Base-by-base conservation (phyloP, 2,888 invertebrate genomes). In the Vanessa cardui region DNA sequence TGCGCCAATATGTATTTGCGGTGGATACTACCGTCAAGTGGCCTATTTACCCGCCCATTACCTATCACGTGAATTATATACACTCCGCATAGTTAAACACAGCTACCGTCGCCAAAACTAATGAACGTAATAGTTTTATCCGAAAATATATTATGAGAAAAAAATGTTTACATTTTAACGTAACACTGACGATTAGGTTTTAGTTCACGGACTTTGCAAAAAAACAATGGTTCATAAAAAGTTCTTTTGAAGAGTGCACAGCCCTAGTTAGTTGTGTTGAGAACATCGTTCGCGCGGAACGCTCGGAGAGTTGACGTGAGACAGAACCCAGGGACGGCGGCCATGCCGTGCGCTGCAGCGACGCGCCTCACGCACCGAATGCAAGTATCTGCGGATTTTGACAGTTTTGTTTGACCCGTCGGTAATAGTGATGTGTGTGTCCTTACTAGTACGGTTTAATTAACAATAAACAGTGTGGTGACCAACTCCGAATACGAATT, bases 211-310 rank as follows among this genome's bases (percentile, higher is more conserved):
- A 69, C 76, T 74, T 77, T 47, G 49, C 45, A 33, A 62, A 68
- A n/a, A 86, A 85, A 92, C 91, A 92, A 91, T 91, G 86, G 79
- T 72, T 82, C 81, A 83, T 90, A 87, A 89, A 88, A 83, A 83
- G 68, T 79, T 77, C 78, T 84, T 78, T 78, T 79, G 78, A 80
- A 82, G 84, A 81, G 83, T 80, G 82, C 80, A 77, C 89, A 89
- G 83, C 90, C 91, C 91, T 90, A 83, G 85, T 85, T 83, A 86
- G 88, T 87, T 77, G 80, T 78, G 77, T 73, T 76, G 73, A 69
- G 84, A 81, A 74, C 83, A 81, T 80, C 87, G 83, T 80, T 87
- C 84, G 86, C 80, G 86, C 82, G 85, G 83, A 87, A 87, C 88
- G 85, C 82, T 81, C 71, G 68, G 67, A 65, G 73, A 73, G 74